Base-by-base conservation (phyloP, 2,113 vertebrate species). In the Leptocoma aspasia region DNA sequence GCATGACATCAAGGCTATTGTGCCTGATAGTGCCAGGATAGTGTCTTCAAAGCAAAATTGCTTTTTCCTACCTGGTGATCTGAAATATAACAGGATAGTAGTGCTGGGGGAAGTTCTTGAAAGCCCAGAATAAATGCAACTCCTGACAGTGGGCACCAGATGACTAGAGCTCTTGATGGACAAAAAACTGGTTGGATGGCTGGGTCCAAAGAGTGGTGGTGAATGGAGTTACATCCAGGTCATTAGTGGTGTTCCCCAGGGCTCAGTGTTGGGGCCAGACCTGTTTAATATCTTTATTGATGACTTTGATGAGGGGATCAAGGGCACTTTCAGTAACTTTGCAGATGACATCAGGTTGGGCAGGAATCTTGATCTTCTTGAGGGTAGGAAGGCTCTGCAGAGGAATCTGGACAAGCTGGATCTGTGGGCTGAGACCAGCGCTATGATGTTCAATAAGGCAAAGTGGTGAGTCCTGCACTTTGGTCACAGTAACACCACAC, bases 361-460 rank as follows among this genome's bases (percentile, higher is more conserved):
- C 24, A 76, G 63, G 14, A 76, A 41, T n/a, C 10, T 21, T 52
- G 19, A 52, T 47, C 39, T 53, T 33, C 9, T 39, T 39, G 19
- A 45, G 5, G 19, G 39, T 26, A 30, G 24, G 14, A 82, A 50
- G 33, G 33, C 20, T n/a, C 4, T 80, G 7, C 37, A 80, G 26
- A 24, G 26, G 6, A 26, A 42, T 37, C n/a, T 64, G 18, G 26
- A 33, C 6, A 45, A 44, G 37, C 11, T 57, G 30, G 26, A 64
- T 19, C 0, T 1, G 6, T 52, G 21, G 30, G 28, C 28, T 2
- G 0, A 33, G 37, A 18, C 15, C 54, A 45, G 3, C 1, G 6
- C 17, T 39, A 12, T n/a, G 52, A 18, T 24, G 9, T 53, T 53
- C 12, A 39, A 6, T 22, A n/a, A 45, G 20, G 24, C 14, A 5